Conservation (phyloP, 2,888 invertebrate genomes). For the Troides oblongomaculatus region DNA sequence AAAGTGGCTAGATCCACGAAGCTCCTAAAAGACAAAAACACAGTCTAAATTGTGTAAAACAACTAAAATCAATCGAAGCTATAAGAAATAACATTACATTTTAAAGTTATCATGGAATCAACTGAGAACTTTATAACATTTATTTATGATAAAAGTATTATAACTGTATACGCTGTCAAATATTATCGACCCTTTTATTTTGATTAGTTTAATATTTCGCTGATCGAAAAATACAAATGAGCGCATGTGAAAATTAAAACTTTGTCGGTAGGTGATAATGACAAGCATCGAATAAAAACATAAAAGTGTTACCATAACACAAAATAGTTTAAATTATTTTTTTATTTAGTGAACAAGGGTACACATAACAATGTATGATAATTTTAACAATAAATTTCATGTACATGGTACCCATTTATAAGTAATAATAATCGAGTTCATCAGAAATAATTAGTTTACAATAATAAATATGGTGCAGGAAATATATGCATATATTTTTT, state of each 20-base stretch:
- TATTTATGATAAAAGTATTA: background rate
- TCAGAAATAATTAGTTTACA: no score
- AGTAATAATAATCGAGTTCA: no score
- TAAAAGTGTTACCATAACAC: background rate
- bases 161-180: background rate
- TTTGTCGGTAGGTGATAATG: background rate
- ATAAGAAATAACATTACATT: constrained; percentile 9
- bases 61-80: constrained; percentile 9
- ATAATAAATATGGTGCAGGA: no score
- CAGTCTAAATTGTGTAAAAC: background rate
- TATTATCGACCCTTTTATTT: background rate
- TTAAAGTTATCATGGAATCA: background rate
- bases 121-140: background rate
- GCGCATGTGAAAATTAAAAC: background rate
- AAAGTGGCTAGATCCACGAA: constrained; percentile 65
- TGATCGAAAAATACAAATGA: background rate
- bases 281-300: background rate
- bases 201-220: background rate
- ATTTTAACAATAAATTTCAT: no score
- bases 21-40: constrained; percentile 57
- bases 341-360: background rate
- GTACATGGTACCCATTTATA: no score
- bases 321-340: background rate
- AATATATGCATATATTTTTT: no score
- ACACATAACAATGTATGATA: no score